Evolutionary conservation across 2,888 invertebrate species (phyloP).

Genomic region (Cosmia pyralina): DNA sequence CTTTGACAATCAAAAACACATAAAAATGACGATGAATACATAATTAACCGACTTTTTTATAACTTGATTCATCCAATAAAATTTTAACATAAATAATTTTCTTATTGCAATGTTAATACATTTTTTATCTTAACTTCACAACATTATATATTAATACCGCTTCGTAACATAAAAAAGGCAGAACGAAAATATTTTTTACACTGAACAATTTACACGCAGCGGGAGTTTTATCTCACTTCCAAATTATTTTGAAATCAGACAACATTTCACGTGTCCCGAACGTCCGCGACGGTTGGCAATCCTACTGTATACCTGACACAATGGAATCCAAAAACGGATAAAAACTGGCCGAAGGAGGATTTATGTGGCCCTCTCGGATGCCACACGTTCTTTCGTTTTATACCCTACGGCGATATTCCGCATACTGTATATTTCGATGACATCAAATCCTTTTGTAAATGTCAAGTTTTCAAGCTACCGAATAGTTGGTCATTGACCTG

Average conservation of each 20-base stretch:
- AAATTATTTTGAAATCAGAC: constrained; percentile 56
- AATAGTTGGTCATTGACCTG: constrained; percentile 65
- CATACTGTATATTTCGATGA: constrained; percentile 63
- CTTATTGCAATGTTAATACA: constrained; percentile 6
- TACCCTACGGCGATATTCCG: constrained; percentile 61
- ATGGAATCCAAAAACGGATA: constrained; percentile 82
- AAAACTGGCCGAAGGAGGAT: constrained; percentile 77
- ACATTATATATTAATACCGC: constrained; percentile 13
- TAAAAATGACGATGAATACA: constrained; percentile 33
- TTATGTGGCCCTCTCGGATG: constrained; percentile 71
- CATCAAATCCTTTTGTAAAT: constrained; percentile 66
- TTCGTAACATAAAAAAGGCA: constrained; percentile 15
- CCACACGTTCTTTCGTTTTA: constrained; percentile 64
- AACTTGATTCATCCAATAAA: constrained; percentile 41
- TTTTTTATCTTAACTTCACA: constrained; percentile 20
- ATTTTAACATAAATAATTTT: constrained; percentile 26
- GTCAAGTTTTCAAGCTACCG: constrained; percentile 62
- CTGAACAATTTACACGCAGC: constrained; percentile 56
- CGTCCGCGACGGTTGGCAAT: constrained; percentile 58
- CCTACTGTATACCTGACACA: constrained; percentile 80
- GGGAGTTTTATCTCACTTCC: constrained; percentile 45
- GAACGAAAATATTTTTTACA: constrained; percentile 11
- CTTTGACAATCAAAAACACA: constrained; percentile 28
- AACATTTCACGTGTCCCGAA: constrained; percentile 53
- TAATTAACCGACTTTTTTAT: constrained; percentile 19